Evolutionary conservation across 2,113 vertebrate species (phyloP).

Genomic region (Cynocephalus volans): DNA sequence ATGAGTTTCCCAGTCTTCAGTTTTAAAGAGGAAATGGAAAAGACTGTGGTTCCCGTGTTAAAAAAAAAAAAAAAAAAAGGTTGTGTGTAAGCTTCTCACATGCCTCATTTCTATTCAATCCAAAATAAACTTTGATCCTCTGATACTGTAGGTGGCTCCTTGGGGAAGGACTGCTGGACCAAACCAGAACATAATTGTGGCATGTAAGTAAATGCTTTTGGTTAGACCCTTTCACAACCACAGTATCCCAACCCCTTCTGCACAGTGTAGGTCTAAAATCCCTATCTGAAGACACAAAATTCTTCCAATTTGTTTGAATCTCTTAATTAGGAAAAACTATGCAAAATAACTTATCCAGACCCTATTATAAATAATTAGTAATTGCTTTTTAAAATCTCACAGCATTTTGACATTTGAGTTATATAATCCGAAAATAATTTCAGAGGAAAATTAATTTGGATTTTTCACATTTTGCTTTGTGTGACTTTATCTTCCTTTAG

Average conservation of each 20-base stretch:
- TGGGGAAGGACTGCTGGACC: slow-evolving; percentile 23
- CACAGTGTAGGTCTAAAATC: slow-evolving; percentile 2
- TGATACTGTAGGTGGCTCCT: slow-evolving; percentile 65
- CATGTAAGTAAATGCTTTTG: not conserved
- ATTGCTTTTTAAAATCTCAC: slow-evolving; percentile 19
- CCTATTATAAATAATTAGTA: slow-evolving; percentile 46
- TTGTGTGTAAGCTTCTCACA: slow-evolving; percentile 79
- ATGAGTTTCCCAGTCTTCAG: slow-evolving; percentile 89
- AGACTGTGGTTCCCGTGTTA: slow-evolving; percentile 79
- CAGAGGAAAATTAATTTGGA: slow-evolving; percentile 49
- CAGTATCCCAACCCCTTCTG: not conserved
- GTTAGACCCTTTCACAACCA: slow-evolving; percentile 53
- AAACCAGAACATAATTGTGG: slow-evolving; percentile 54
- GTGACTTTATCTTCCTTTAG: not conserved
- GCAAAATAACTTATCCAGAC: slow-evolving; percentile 50
- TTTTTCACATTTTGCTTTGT: not conserved
- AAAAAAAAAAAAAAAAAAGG: slow-evolving; percentile 80
- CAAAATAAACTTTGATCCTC: slow-evolving; percentile 73
- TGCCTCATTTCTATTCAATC: slow-evolving; percentile 74
- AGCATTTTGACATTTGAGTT: slow-evolving; percentile 58
- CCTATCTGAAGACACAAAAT: not conserved
- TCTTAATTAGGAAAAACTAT: slow-evolving; percentile 44
- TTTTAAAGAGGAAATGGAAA: slow-evolving; percentile 87
- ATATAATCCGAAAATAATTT: slow-evolving; percentile 53
- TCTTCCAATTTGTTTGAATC: not conserved